Percentiles rank a stretch among this genome's conserved stretches.
Evolutionary conservation across 2,797 vertebrate genomes (phyloP).

Genomic region (Pangasius macronema): DNA sequence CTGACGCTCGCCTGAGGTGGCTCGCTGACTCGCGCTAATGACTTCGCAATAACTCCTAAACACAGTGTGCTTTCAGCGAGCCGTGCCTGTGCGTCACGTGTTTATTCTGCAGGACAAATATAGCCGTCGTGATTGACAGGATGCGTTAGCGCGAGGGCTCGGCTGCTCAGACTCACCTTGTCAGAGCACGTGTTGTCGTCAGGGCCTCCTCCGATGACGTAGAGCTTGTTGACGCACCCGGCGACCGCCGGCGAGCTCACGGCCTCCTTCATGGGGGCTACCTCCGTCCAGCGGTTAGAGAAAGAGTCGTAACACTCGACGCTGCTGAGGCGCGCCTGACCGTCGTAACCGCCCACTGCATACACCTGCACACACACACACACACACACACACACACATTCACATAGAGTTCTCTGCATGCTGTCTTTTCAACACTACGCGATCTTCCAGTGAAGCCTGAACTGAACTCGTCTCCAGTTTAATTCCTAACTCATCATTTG

Average conservation of each 20-base stretch:
- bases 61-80: not conserved
- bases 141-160: not conserved
- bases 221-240: constrained; percentile 91
- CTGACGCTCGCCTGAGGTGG: not conserved
- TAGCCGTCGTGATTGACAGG: not conserved
- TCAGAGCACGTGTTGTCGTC: constrained; percentile 98
- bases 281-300: constrained; percentile 97
- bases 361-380: constrained; percentile 80
- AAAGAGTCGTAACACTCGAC: constrained; percentile 97
- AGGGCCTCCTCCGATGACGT: constrained; percentile 95
- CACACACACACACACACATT: not conserved
- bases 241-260: constrained; percentile 96
- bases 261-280: constrained; percentile 93
- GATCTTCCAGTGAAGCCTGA: not conserved
- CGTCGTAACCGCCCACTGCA: constrained; percentile 96
- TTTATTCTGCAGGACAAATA: not conserved
- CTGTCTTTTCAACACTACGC: not conserved
- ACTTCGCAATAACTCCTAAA: too few species aligned
- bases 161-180: constrained; percentile 78
- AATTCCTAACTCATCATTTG: not conserved
- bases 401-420: not conserved
- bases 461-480: not conserved
- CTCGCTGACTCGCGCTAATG: not conserved
- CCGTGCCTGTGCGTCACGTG: not conserved
- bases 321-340: constrained; percentile 91